A percentile compares a stretch with the other conserved stretches of the same genome.
Evolutionary conservation across 1,140 invertebrate genomes (phyloP).

Genomic region (Drosophila pruinosa): DNA sequence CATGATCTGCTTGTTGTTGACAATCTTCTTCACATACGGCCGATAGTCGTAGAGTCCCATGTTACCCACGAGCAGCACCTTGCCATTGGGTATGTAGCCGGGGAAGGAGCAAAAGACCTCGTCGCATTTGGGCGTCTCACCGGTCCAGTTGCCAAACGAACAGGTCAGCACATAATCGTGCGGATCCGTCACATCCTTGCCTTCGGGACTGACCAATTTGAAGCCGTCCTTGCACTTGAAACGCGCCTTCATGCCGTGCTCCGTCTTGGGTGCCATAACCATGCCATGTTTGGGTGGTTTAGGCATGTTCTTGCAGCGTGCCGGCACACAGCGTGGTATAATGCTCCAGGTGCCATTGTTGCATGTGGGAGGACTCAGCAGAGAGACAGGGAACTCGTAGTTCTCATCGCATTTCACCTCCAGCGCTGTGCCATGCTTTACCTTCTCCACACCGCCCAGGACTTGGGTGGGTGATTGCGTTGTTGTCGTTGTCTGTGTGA

Average conservation of each 20-base stretch:
- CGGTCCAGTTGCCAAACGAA: conserved; percentile 96
- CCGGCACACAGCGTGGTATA: conserved; percentile 94
- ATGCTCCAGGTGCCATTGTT: conserved; percentile 98
- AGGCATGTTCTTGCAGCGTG: conserved; percentile 95
- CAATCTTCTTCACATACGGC: conserved; percentile 96
- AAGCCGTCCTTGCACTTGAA: conserved; percentile 97
- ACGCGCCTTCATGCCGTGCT: conserved; percentile 95
- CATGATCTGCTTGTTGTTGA: conserved; percentile 97
- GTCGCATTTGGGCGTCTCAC: conserved; percentile 91
- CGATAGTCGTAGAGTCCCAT: conserved; percentile 99
- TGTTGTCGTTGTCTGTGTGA: conserved; percentile 84
- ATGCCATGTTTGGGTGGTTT: conserved; percentile 94
- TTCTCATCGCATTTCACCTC: conserved; percentile 93
- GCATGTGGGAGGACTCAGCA: conserved; percentile 86
- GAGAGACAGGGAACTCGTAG: conserved; percentile 89
- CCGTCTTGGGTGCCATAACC: conserved; percentile 97
- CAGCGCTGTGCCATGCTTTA: conserved; percentile 93
- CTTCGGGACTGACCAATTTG: conserved; percentile 88
- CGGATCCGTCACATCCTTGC: conserved; percentile 82
- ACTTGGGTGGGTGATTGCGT: conserved; percentile 84
- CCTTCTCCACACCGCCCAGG: conserved; percentile 84
- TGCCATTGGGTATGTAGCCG: conserved; percentile 94
- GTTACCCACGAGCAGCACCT: conserved; percentile 96
- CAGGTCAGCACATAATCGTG: conserved; percentile 89
- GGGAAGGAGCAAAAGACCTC: conserved; percentile 98